Base-by-base conservation (phyloP, 2,113 vertebrate species). In the Trichomycterus rosablanca region DNA sequence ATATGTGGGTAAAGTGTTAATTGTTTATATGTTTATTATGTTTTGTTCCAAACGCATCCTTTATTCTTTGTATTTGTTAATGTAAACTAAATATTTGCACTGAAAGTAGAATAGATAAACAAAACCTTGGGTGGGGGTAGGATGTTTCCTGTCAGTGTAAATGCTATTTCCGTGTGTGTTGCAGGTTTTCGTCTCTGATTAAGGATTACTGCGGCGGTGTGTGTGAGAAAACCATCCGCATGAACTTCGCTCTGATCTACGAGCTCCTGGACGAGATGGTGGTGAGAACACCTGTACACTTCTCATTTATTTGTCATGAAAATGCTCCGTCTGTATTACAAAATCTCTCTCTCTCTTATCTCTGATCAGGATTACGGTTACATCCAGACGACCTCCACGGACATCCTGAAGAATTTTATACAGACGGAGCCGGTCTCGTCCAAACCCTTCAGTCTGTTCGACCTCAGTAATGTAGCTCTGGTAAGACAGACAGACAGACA, bases 351-450 rank as follows among this genome's bases (percentile, higher is more conserved):
- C n/a, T n/a, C n/a, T n/a, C n/a, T n/a, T n/a, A n/a, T n/a, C n/a
- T n/a, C n/a, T n/a, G n/a, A n/a, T 51, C 48, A 94, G 93, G 93
- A 94, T 72, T 90, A 87, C 1, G 93, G 93, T 4, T 91, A 92
- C 15, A 66, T 94, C 39, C 93, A 95, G 81, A 92, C 89, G 0
- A 91, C 89, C 0, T 88, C 91, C 35, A 90, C 82, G 0, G 93
- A 95, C 4, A 78, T 95, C 42, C 81, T 96, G 73, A 89, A 89
- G 72, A 94, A 92, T 72, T 91, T 94, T 74, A 89, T 95, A 73
- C 93, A 96, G 77, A 89, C 83, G 0, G 91, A 95, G 35, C 89
- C 92, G 0, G 87, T 88, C 9, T 81, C 84, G 63, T 86, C 88
- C 67, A 87, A 87, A 51, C 89, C 87, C 0, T 92, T 93, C 79